phyloP scores from a whole-genome alignment of 2,113 vertebrate genomes.

The Rhinogobius similis region DNA sequence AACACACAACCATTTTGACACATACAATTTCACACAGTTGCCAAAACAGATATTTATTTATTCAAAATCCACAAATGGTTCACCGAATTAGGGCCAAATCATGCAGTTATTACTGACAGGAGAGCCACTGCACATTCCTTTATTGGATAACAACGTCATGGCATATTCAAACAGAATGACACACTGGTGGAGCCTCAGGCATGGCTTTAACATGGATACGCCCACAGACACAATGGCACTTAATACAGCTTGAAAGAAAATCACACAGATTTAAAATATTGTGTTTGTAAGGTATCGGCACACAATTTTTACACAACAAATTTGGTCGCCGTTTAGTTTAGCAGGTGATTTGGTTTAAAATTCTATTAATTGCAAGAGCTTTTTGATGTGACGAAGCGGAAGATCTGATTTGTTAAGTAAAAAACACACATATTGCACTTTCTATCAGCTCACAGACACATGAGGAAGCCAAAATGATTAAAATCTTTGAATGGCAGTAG shows the following conservation, averaged over 20 bases:
- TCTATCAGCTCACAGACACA: slow-evolving; percentile 40
- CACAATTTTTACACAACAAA: slow-evolving; percentile 51
- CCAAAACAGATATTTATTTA: slow-evolving; percentile 21
- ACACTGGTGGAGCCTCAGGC: slow-evolving; percentile 75
- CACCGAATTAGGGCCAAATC: slow-evolving; percentile 29
- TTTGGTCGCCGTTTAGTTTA: slow-evolving; percentile 60
- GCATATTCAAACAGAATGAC: slow-evolving; percentile 67
- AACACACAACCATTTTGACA: slow-evolving; percentile 21
- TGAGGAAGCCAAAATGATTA: slow-evolving; percentile 30
- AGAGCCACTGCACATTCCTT: slow-evolving; percentile 32
- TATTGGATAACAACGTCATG: slow-evolving; percentile 58
- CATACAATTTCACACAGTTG: slow-evolving; percentile 39
- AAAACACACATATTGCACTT: slow-evolving; percentile 60
- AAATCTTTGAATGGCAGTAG: slow-evolving; percentile 59
- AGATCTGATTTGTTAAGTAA: slow-evolving; percentile 55
- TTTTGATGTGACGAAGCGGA: slow-evolving; percentile 45
- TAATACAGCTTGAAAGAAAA: slow-evolving; percentile 57
- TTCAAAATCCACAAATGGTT: slow-evolving; percentile 19
- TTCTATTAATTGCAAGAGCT: slow-evolving; percentile 36
- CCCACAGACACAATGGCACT: slow-evolving; percentile 70
- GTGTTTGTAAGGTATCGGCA: slow-evolving; percentile 44
- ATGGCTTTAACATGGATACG: slow-evolving; percentile 74
- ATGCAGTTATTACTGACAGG: slow-evolving; percentile 36
- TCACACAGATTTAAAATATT: slow-evolving; percentile 63
- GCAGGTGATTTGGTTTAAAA: slow-evolving; percentile 28